Evolutionary conservation across 1,140 invertebrate species (phyloP).

Genomic region (Holotrichia oblita): DNA sequence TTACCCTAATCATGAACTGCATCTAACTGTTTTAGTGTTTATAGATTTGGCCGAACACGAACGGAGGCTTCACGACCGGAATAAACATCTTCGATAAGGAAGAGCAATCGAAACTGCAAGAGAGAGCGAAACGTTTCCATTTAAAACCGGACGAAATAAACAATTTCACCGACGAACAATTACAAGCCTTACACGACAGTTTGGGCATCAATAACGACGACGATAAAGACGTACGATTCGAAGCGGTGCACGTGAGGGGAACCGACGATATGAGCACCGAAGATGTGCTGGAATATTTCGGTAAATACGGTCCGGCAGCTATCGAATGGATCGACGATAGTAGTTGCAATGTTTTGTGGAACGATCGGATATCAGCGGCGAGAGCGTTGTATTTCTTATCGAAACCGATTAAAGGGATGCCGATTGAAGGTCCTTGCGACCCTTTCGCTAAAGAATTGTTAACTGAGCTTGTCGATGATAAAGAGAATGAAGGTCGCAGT

Average conservation of each 20-base stretch:
- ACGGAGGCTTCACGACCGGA: conserved; percentile 65
- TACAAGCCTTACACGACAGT: conserved; percentile 72
- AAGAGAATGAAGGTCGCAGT: conserved; percentile 49
- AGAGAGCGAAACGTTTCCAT: conserved; percentile 76
- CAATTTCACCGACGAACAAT: conserved; percentile 65
- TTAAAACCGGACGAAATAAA: conserved; percentile 66
- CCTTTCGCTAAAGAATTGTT: conserved; percentile 58
- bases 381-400: conserved; percentile 73
- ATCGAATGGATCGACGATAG: conserved; percentile 85
- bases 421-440: conserved; percentile 55
- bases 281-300: conserved; percentile 82
- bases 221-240: conserved; percentile 73
- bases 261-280: conserved; percentile 78
- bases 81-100: conserved; percentile 71
- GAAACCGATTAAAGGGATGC: conserved; percentile 62
- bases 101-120: conserved; percentile 70
- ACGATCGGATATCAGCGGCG: conserved; percentile 75
- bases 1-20: background rate
- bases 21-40: conserved; percentile 52
- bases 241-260: conserved; percentile 79
- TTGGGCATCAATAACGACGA: conserved; percentile 70
- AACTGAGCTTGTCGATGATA: background rate
- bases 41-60: conserved; percentile 63
- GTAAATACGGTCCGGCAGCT: conserved; percentile 74
- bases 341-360: conserved; percentile 84